These are phyloP conservation scores for Hozukius guyotensis DNA, from an alignment of 2,797 vertebrate genomes.

Conservation along the genomic window DNA sequence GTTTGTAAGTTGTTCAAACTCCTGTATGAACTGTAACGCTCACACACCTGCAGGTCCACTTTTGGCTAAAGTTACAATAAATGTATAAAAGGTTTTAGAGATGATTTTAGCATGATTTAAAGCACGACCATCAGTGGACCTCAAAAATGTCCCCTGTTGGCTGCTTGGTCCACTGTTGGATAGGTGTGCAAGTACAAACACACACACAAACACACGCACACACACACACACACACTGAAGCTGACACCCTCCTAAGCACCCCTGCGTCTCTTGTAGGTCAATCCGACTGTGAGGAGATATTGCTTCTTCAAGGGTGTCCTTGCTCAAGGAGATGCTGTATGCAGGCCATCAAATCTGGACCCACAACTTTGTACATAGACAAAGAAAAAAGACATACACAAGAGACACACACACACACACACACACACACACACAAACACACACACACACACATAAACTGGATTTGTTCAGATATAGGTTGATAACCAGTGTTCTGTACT, in stretches of 20 bases:
- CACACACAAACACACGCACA: background rate
- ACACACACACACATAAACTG: background rate
- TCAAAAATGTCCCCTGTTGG: background rate
- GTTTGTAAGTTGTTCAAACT: background rate
- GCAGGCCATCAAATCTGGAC: constrained; percentile 51
- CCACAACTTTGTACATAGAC: constrained; percentile 1
- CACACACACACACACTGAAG: background rate
- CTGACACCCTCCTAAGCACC: constrained; percentile 46
- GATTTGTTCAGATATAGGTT: constrained; percentile 27
- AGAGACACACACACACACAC: background rate
- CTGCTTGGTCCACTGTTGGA: background rate
- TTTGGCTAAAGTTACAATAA: background rate
- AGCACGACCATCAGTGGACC: background rate
- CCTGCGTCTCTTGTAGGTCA: constrained; percentile 62
- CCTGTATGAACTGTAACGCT: background rate
- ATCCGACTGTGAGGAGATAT: constrained; percentile 70
- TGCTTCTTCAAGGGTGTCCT: constrained; percentile 73
- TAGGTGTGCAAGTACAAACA: background rate
- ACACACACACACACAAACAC: too few species aligned
- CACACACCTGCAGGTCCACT: background rate
- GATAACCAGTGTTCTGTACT: constrained; percentile 26
- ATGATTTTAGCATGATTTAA: background rate
- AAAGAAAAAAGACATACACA: background rate
- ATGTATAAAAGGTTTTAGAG: background rate
- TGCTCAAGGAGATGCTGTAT: constrained; percentile 63